Evolutionary conservation across 2,113 vertebrate species (phyloP).

Genomic region (Miniopterus natalensis): DNA sequence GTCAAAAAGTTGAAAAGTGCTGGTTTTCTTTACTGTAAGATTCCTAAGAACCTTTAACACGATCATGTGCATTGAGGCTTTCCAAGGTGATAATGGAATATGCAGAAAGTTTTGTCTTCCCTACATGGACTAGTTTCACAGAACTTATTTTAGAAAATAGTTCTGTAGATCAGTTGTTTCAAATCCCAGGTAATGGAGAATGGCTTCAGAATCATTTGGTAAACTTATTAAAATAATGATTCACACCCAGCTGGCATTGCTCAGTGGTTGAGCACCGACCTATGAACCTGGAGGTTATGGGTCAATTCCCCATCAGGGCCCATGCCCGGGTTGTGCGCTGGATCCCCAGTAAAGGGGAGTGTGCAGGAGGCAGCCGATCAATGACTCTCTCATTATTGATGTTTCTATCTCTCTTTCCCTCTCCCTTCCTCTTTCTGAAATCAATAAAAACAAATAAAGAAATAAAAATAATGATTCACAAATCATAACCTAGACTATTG

Average conservation of each 20-base stretch:
- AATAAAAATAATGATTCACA: conserved; percentile 40
- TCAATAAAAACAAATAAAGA: no score
- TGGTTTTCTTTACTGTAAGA: conserved; percentile 24
- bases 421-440: no score
- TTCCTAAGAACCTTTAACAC: conserved; percentile 27
- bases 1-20: conserved; percentile 25
- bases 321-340: no score
- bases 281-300: no score
- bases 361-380: no score
- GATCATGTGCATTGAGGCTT: background rate
- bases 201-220: background rate
- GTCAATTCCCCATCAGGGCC: no score
- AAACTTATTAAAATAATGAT: conserved; percentile 50
- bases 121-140: background rate
- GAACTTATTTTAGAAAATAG: conserved; percentile 18
- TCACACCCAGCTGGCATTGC: background rate
- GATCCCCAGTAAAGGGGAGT: no score
- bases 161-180: background rate
- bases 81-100: background rate
- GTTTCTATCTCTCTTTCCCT: no score
- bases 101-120: background rate
- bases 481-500: background rate
- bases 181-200: background rate
- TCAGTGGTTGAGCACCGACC: no score
- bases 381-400: no score